These are phyloP conservation scores for Cranoglanis bouderius DNA, from an alignment of 2,113 vertebrate species.

Conservation along the genomic window DNA sequence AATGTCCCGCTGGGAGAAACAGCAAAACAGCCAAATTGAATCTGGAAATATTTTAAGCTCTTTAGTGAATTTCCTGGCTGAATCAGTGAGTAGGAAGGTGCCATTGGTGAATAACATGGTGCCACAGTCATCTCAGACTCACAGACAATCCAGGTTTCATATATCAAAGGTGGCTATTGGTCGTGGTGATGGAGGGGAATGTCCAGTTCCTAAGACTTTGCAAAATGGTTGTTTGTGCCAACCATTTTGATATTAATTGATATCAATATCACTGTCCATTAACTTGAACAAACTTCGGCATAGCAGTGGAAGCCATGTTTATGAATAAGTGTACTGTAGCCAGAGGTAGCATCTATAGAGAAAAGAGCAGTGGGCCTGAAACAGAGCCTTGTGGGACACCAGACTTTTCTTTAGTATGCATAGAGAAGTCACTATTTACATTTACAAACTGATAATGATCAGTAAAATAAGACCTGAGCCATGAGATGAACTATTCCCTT, in stretches of 20 bases:
- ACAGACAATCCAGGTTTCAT: neutral
- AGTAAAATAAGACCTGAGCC: too few species aligned
- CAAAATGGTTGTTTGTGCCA: neutral
- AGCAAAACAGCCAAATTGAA: neutral
- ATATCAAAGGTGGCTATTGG: neutral
- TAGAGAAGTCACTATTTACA: too few species aligned
- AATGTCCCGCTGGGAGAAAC: constrained; percentile 19
- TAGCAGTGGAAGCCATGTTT: too few species aligned
- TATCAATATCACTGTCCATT: too few species aligned
- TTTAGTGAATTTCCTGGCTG: constrained; percentile 49
- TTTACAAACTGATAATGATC: too few species aligned
- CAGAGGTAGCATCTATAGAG: too few species aligned
- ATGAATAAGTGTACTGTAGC: too few species aligned
- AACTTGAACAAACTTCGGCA: neutral
- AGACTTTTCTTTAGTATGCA: too few species aligned
- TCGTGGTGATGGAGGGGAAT: neutral
- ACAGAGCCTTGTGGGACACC: too few species aligned
- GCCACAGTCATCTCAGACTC: neutral
- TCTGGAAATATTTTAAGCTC: constrained; percentile 49
- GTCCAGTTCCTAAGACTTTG: neutral
- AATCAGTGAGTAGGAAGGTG: neutral
- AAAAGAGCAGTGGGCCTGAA: too few species aligned
- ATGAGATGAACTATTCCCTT: too few species aligned
- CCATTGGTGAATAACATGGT: neutral
- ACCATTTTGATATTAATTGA: too few species aligned